Base-by-base conservation (phyloP, 2,797 vertebrate species). In the Sebastes itinus region DNA sequence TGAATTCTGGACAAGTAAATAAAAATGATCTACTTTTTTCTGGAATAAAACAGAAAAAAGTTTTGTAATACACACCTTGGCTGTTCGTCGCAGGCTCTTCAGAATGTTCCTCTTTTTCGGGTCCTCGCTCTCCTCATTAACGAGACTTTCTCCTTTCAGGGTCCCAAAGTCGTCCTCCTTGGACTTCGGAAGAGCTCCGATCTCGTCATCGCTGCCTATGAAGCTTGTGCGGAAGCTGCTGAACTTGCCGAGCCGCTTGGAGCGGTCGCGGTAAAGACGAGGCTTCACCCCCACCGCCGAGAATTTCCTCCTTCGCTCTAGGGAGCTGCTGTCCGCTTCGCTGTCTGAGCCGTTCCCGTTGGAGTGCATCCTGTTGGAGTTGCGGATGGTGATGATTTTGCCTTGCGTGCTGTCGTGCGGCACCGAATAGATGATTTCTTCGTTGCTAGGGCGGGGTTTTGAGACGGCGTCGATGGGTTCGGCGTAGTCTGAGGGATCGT, bases 401-500 rank as follows among this genome's bases (percentile, higher is more conserved):
- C 98, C 98, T 83, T 99, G 98, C 18, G 98, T 99, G 95, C 98
- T 99, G 94, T 99, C 98, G 0, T 99, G 98, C 1, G 98, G 98
- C 65, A 99, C 98, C 0, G 98, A 99, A 90, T 99, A 99, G 82
- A 99, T 99, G 88, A 97, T 99, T 88, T 99, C 98, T 82, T 99
- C 98, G 10, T 99, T 98, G 80, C 97, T 97, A 0, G 93, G 96
- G 18, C 98, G 94, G 0, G 98, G 98, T 71, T 98, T 99, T 4
- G 95, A 97, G 77, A 99, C 97, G 0, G 98, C 97, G 1, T 99
- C 98, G 87, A 99, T 96, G 0, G 98, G 98, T 65, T 99, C 98
- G 0, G 98, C 98, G 0, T 99, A 99, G 76, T 99, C 98, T 0
- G 98, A 99, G 2, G 98, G 98, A 74, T 99, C 98, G 1, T 98